Evolutionary conservation across 2,113 vertebrate genomes (phyloP).

Genomic region (Oreotragus oreotragus): DNA sequence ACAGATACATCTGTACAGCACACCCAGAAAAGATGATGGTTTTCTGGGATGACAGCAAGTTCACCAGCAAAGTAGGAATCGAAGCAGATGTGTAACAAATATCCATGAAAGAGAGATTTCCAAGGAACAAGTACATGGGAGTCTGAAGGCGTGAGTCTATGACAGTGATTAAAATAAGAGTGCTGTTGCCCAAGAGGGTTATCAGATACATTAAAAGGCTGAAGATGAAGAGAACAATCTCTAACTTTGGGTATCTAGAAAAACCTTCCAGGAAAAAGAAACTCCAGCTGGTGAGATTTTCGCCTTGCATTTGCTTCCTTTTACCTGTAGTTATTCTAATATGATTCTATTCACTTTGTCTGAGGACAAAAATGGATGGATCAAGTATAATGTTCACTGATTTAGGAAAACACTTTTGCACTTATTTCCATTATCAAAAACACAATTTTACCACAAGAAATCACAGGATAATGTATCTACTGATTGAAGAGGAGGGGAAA

Average conservation of each 20-base stretch:
- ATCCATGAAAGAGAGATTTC: slow-evolving; percentile 72
- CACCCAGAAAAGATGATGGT: slow-evolving; percentile 58
- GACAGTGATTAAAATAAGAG: slow-evolving; percentile 60
- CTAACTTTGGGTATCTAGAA: slow-evolving; percentile 43
- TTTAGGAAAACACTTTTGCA: background rate
- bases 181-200: slow-evolving; percentile 52
- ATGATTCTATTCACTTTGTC: background rate
- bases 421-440: background rate
- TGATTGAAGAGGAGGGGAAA: background rate
- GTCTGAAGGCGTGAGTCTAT: slow-evolving; percentile 47
- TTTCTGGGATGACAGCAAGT: slow-evolving; percentile 61
- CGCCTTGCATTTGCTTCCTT: slow-evolving; percentile 30
- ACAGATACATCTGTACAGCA: slow-evolving; percentile 64
- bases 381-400: background rate
- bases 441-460: background rate
- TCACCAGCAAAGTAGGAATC: slow-evolving; percentile 59
- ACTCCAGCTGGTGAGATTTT: slow-evolving; percentile 55
- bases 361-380: background rate
- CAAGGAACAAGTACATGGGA: slow-evolving; percentile 73
- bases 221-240: slow-evolving; percentile 55
- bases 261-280: slow-evolving; percentile 67
- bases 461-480: background rate
- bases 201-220: slow-evolving; percentile 60
- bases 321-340: background rate
- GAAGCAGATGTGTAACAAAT: slow-evolving; percentile 71